phyloP scores from a whole-genome alignment of 2,888 invertebrate genomes.

The Galeopsomyia nigrocyanea region DNA sequence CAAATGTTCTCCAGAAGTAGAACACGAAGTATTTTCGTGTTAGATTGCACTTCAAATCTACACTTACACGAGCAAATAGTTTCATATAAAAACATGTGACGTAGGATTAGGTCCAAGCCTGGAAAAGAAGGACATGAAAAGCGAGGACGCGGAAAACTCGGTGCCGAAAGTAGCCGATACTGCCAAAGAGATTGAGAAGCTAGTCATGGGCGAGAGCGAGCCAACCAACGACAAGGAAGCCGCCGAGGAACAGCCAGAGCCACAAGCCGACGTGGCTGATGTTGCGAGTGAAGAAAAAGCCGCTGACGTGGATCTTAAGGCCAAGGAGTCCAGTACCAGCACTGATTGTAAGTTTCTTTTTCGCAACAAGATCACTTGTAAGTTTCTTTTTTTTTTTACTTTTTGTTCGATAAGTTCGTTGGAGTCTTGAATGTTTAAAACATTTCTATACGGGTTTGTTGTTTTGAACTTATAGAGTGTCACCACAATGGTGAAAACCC shows the following conservation, averaged over 20 bases:
- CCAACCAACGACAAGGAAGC: constrained; percentile 55
- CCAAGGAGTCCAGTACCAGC: constrained; percentile 40
- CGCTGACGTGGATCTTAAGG: constrained; percentile 20
- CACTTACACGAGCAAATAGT: too few relatives aligned
- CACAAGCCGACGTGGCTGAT: constrained; percentile 1
- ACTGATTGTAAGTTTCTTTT: constrained; percentile 4
- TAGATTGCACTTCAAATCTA: too few relatives aligned
- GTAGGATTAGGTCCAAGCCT: constrained; percentile 24
- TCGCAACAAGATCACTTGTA: too few relatives aligned
- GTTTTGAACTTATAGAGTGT: too few relatives aligned
- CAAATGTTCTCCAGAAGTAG: too few relatives aligned
- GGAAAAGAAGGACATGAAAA: constrained; percentile 54
- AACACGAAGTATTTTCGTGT: too few relatives aligned
- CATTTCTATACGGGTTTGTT: too few relatives aligned
- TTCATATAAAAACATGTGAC: too few relatives aligned
- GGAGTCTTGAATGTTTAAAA: too few relatives aligned
- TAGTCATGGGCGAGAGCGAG: constrained; percentile 67
- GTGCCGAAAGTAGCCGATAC: constrained; percentile 67
- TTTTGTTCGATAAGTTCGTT: too few relatives aligned
- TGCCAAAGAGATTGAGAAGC: constrained; percentile 69
- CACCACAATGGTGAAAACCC: too few relatives aligned
- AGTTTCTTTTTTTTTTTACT: too few relatives aligned
- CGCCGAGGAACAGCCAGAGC: constrained; percentile 51
- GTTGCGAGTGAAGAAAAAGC: constrained; percentile 46
- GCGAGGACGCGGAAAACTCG: constrained; percentile 59